phyloP scores from a whole-genome alignment of 2,888 invertebrate genomes.

The Scaptomyza caliginosa region DNA sequence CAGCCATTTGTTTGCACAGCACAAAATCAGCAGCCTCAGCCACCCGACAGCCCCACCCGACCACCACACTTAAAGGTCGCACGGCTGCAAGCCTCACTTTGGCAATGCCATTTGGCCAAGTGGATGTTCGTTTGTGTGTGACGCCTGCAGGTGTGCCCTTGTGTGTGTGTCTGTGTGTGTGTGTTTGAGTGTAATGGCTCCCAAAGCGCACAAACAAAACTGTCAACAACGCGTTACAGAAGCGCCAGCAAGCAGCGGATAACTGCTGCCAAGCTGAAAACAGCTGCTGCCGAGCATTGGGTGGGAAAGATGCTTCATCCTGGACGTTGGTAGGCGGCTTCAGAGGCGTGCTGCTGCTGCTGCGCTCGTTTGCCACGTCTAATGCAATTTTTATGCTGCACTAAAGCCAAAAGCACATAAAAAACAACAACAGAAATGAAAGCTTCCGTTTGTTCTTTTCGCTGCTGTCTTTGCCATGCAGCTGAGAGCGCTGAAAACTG shows the following conservation, averaged over 20 bases:
- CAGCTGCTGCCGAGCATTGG: slow-evolving; percentile 23
- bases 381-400: slow-evolving; percentile 79
- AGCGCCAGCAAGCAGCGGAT: background rate
- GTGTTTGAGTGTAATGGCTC: slow-evolving; percentile 58
- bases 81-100: slow-evolving; percentile 53
- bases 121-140: slow-evolving; percentile 1
- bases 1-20: slow-evolving; percentile 58
- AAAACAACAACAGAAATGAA: background rate
- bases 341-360: slow-evolving; percentile 36
- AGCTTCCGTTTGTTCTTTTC: slow-evolving; percentile 57
- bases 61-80: slow-evolving; percentile 6
- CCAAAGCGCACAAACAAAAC: slow-evolving; percentile 66
- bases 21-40: slow-evolving; percentile 17
- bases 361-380: slow-evolving; percentile 55
- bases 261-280: slow-evolving; percentile 7
- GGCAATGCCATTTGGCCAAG: slow-evolving; percentile 33
- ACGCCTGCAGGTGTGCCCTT: slow-evolving; percentile 9
- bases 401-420: slow-evolving; percentile 40
- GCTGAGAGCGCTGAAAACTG: background rate
- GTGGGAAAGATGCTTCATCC: slow-evolving; percentile 6
- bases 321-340: slow-evolving; percentile 11
- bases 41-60: background rate
- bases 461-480: slow-evolving; percentile 25
- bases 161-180: slow-evolving; percentile 3
- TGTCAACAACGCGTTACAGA: slow-evolving; percentile 55